Conservation (phyloP, 2,113 vertebrate genomes). For the Pseudorasbora parva region DNA sequence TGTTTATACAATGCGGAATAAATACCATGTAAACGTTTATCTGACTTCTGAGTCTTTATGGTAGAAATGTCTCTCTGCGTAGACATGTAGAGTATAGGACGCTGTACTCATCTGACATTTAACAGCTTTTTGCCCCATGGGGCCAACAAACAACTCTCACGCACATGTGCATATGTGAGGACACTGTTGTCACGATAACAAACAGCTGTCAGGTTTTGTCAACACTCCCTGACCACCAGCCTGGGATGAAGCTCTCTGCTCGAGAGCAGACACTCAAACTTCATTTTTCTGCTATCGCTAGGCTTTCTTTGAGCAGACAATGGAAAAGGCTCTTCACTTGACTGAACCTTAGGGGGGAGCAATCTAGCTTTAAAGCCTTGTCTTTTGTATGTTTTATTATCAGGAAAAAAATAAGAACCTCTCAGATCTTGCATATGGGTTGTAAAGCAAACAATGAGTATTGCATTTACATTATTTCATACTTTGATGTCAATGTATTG, state of each 20-base stretch:
- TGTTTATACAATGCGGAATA: too few relatives aligned
- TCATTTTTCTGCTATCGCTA: conserved; percentile 68
- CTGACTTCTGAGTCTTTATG: too few relatives aligned
- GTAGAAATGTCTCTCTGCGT: conserved; percentile 16
- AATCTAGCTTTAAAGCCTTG: conserved; percentile 33
- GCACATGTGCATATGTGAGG: not conserved
- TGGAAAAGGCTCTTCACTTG: not conserved
- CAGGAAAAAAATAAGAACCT: not conserved
- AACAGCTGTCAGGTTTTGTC: conserved; percentile 73
- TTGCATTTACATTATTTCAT: not conserved
- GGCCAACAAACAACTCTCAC: conserved; percentile 41
- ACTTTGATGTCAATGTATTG: not conserved
- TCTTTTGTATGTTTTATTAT: conserved; percentile 9
- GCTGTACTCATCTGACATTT: conserved; percentile 64
- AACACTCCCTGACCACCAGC: conserved; percentile 66
- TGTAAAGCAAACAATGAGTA: not conserved
- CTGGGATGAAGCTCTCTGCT: conserved; percentile 62
- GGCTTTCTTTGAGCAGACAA: conserved; percentile 39
- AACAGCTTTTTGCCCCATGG: conserved; percentile 40
- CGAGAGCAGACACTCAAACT: conserved; percentile 71
- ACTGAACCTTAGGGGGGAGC: not conserved
- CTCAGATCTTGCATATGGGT: not conserved
- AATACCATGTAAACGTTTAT: too few relatives aligned
- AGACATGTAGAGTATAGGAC: conserved; percentile 47
- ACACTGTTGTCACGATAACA: conserved; percentile 67